A percentile compares a stretch with the other conserved stretches of the same genome.
These are phyloP conservation scores for Temnothorax ravouxi DNA, from an alignment of 2,888 invertebrate genomes.

Conservation along the genomic window DNA sequence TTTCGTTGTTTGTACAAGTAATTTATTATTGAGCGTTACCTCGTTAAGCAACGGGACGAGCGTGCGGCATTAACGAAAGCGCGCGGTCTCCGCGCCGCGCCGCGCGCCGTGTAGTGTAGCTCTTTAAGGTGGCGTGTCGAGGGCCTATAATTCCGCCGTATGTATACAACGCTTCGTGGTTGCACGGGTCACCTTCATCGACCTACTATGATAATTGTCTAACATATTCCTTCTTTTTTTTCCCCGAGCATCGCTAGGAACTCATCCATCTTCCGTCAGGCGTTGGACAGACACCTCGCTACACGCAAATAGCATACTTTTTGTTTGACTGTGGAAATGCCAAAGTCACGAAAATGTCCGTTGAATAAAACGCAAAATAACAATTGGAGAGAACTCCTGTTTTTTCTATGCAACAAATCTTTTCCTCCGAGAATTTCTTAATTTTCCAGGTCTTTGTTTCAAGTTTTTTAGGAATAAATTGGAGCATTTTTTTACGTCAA, in stretches of 20 bases:
- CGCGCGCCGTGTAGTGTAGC: constrained; percentile 58
- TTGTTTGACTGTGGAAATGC: constrained; percentile 23
- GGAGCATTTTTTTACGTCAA: not conserved
- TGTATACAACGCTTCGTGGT: constrained; percentile 60
- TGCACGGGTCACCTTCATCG: constrained; percentile 80
- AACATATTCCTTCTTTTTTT: constrained; percentile 53
- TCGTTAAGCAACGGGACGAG: constrained; percentile 70
- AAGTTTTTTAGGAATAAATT: not conserved
- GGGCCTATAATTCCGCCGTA: constrained; percentile 77
- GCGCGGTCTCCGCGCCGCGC: constrained; percentile 43
- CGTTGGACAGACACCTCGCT: constrained; percentile 23
- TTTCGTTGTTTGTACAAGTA: constrained; percentile 65
- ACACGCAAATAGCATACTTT: constrained; percentile 16
- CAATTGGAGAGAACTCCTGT: not conserved
- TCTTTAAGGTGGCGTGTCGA: constrained; percentile 80
- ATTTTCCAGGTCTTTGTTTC: not conserved
- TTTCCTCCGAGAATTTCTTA: not conserved
- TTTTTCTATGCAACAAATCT: not conserved
- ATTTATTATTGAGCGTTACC: constrained; percentile 73
- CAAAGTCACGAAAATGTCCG: constrained; percentile 1
- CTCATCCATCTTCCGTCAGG: constrained; percentile 52
- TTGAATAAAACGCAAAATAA: constrained; percentile 11
- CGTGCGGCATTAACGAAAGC: constrained; percentile 69
- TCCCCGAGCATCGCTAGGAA: constrained; percentile 49
- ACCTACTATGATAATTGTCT: constrained; percentile 79